Base-by-base conservation (phyloP, 2,888 invertebrate genomes). In the Calephelis perditalis region DNA sequence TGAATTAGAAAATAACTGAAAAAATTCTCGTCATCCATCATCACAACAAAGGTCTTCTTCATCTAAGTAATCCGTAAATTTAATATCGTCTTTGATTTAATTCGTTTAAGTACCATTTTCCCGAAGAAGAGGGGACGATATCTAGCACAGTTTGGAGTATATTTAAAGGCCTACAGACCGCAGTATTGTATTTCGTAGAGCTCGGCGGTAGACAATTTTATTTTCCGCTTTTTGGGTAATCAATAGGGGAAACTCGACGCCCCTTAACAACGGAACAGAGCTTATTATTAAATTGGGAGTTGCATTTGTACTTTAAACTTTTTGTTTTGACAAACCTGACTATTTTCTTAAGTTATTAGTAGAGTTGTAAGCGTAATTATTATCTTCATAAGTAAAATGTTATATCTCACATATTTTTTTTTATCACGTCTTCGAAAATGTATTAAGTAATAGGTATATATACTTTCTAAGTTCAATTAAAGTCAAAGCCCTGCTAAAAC, bases 161-260 rank as follows among this genome's bases (percentile, higher is more conserved):
- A 59, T 59, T 54, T 55, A 36, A 43, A 47, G 35, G 59, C 59
- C 54, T 43, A 59, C 62, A 65, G 67, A 67, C 78, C 78, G 74
- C 78, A 72, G 78, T 79, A 82, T 85, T 82, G 78, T 85, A 74
- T 82, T 81, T 70, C 54, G 66, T 73, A 75, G 75, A 54, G 54
- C 54, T 75, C 76, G 71, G 69, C 75, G 74, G 80, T 77, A 82
- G 78, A 81, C 82, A 79, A 85, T 89, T 88, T 87, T 89, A 87
- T 88, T 88, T 90, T 88, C 87, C 88, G 88, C 86, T 84, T 86
- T 88, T 89, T 88, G 84, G 85, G 87, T 88, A 88, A 88, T 89
- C 89, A 89, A 89, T 89, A 88, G 87, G 87, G 88, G 87, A 84
- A 79, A 78, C 79, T 78, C 82, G 76, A 79, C 81, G 81, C 81